A percentile compares a stretch with the other conserved stretches of the same genome.
Evolutionary conservation across 2,888 invertebrate genomes (phyloP).

Genomic region (Drosophila stalkeri): DNA sequence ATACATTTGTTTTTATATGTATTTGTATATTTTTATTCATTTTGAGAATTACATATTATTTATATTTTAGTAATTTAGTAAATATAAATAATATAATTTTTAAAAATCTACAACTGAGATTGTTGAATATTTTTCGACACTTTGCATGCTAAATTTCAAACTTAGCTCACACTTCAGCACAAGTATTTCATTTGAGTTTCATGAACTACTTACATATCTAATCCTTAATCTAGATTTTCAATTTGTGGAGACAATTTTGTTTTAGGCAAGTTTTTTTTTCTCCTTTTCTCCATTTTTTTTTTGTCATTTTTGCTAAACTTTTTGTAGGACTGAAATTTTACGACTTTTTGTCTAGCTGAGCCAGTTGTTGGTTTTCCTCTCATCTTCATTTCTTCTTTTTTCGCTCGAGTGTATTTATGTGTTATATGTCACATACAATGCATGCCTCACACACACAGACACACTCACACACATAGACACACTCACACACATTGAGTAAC

Average conservation of each 20-base stretch:
- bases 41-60: no score
- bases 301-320: constrained; percentile 23
- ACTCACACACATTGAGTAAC: constrained; percentile 35
- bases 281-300: not conserved
- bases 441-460: constrained; percentile 46
- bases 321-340: constrained; percentile 46
- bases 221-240: constrained; percentile 25
- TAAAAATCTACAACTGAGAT: no score
- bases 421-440: constrained; percentile 71
- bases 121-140: not conserved
- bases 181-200: constrained; percentile 14
- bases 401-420: constrained; percentile 71
- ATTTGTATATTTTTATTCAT: no score
- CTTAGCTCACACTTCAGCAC: constrained; percentile 1
- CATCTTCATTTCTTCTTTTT: constrained; percentile 28
- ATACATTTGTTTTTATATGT: no score
- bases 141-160: not conserved
- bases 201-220: constrained; percentile 13
- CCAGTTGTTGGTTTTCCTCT: constrained; percentile 28
- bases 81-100: no score
- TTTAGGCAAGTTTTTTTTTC: constrained; percentile 1
- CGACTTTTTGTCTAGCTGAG: constrained; percentile 57
- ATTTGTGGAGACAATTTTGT: constrained; percentile 31
- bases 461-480: constrained; percentile 21
- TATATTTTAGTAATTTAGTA: no score